A percentile compares a stretch with the other conserved stretches of the same genome.
Evolutionary conservation across 2,797 vertebrate genomes (phyloP).

Genomic region (Lacerta viridis): DNA sequence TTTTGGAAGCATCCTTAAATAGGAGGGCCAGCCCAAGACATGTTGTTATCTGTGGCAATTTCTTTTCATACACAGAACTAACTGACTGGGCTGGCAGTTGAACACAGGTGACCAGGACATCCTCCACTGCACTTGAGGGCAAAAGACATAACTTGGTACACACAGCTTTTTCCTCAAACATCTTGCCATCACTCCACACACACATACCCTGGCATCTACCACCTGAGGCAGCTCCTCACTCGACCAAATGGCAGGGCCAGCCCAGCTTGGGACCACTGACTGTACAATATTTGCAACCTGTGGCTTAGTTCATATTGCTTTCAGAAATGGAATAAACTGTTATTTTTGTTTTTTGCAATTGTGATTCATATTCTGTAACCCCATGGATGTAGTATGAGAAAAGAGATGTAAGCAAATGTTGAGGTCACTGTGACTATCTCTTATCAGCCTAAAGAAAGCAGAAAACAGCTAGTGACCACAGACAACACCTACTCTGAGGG

Average conservation of each 20-base stretch:
- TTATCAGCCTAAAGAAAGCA: background rate
- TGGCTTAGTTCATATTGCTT: background rate
- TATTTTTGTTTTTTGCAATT: slow-evolving; percentile 5
- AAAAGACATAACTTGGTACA: background rate
- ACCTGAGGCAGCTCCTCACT: background rate
- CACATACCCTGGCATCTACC: background rate
- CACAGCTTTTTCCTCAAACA: background rate
- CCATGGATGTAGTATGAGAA: background rate
- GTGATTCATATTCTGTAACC: background rate
- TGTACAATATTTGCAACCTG: background rate
- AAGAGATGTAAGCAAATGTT: background rate
- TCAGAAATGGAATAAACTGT: background rate
- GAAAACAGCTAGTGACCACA: background rate
- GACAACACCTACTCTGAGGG: background rate
- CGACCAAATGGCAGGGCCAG: too few species aligned
- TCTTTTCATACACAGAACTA: background rate
- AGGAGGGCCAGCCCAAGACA: background rate
- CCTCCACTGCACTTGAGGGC: background rate
- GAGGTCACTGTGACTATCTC: background rate
- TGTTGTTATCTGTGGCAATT: background rate
- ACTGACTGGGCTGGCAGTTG: too few species aligned
- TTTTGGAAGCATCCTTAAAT: background rate
- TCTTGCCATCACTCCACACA: background rate
- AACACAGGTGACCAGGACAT: background rate
- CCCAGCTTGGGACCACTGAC: background rate